Conservation (phyloP, 2,797 vertebrate genomes). For the Staurois parvus region DNA sequence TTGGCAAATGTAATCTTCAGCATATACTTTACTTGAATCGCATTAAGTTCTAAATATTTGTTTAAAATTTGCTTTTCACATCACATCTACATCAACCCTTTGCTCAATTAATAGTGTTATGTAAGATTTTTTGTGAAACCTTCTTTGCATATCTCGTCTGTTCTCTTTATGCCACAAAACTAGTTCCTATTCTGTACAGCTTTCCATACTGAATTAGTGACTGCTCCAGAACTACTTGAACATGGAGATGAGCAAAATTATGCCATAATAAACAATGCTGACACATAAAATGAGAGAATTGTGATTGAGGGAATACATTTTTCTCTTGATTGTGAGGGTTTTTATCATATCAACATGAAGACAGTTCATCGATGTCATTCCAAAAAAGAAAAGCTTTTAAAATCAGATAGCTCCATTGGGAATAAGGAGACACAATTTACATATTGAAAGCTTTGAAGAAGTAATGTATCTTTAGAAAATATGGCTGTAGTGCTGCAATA, state of each 20-base stretch:
- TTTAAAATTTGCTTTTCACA: background rate
- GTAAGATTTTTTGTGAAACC: background rate
- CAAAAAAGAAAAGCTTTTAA: slow-evolving; percentile 27
- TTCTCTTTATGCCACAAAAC: background rate
- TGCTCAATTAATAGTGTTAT: background rate
- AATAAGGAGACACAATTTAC: slow-evolving; percentile 26
- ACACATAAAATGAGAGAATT: slow-evolving; percentile 14
- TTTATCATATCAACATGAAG: slow-evolving; percentile 42
- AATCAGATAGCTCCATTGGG: slow-evolving; percentile 21
- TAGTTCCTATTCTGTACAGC: background rate
- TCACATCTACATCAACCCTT: background rate
- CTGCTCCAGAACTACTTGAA: slow-evolving; percentile 19
- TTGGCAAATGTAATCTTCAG: too few relatives aligned
- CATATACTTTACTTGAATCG: background rate
- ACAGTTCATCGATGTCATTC: slow-evolving; percentile 22
- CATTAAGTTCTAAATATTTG: background rate
- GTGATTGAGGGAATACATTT: slow-evolving; percentile 9
- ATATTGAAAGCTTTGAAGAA: slow-evolving; percentile 51
- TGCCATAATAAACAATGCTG: background rate
- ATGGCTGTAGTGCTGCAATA: background rate
- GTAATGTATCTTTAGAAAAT: slow-evolving; percentile 15
- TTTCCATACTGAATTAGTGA: background rate
- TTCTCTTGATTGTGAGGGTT: slow-evolving; percentile 16
- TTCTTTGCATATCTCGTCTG: background rate
- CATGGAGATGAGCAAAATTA: slow-evolving; percentile 8